A percentile compares a stretch with the other conserved stretches of the same genome.
These are phyloP conservation scores for Drosophila mercatorum DNA, from an alignment of 2,888 invertebrate genomes.

Conservation along the genomic window DNA sequence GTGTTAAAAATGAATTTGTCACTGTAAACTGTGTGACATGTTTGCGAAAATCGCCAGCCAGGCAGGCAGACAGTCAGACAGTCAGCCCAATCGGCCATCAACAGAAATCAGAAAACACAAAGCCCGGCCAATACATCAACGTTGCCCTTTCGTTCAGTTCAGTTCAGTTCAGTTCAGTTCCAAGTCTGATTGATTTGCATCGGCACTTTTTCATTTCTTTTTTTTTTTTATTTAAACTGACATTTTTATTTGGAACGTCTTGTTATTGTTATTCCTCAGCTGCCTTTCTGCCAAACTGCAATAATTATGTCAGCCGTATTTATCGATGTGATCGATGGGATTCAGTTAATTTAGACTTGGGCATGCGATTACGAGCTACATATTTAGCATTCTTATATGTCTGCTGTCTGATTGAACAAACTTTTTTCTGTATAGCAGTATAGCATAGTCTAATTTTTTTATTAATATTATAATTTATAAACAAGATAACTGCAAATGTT, in stretches of 20 bases:
- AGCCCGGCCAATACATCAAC: constrained; percentile 78
- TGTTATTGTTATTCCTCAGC: constrained; percentile 39
- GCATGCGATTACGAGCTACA: not conserved
- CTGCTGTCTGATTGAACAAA: too few relatives aligned
- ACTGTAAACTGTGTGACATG: constrained; percentile 79
- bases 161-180: constrained; percentile 15
- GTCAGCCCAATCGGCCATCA: constrained; percentile 8
- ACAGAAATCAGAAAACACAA: constrained; percentile 70
- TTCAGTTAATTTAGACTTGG: constrained; percentile 7
- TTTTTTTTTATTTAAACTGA: constrained; percentile 62
- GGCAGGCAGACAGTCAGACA: constrained; percentile 24
- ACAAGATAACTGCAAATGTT: too few relatives aligned
- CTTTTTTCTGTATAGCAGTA: too few relatives aligned
- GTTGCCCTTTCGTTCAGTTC: constrained; percentile 23
- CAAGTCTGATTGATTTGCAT: constrained; percentile 84
- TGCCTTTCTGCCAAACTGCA: constrained; percentile 41
- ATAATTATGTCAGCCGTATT: constrained; percentile 79
- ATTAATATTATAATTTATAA: too few relatives aligned
- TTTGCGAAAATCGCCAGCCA: constrained; percentile 69
- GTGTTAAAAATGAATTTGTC: constrained; percentile 83
- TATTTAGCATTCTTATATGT: not conserved
- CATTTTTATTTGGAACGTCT: constrained; percentile 55
- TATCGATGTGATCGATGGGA: constrained; percentile 70
- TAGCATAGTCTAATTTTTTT: too few relatives aligned
- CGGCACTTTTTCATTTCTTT: constrained; percentile 56